Evolutionary conservation across 2,797 vertebrate species (phyloP).

Genomic region (Pygocentrus nattereri): DNA sequence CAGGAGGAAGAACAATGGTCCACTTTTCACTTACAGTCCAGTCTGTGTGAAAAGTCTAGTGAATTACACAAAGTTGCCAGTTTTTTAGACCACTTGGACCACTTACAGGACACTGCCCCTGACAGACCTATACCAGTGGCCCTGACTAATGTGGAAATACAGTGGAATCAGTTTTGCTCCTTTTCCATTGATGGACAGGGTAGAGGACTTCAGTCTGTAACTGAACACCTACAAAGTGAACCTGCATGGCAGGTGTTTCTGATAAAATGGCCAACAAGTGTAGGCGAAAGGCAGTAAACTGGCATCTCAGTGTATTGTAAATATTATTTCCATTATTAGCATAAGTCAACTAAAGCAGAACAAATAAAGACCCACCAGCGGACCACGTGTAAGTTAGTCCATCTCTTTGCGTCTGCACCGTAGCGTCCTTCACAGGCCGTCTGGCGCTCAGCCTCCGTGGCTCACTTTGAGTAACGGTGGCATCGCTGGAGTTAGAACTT

Average conservation of each 20-base stretch:
- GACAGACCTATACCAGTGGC: no score
- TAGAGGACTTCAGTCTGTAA: no score
- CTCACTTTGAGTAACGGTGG: constrained; percentile 21
- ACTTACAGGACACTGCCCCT: background rate
- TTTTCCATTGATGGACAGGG: no score
- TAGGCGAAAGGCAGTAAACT: background rate
- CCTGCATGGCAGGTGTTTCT: no score
- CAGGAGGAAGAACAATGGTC: background rate
- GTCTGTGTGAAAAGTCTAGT: background rate
- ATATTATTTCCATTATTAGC: no score
- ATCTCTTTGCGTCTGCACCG: constrained; percentile 79
- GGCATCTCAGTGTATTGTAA: background rate
- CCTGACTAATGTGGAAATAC: no score
- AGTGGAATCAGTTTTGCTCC: no score
- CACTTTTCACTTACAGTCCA: background rate
- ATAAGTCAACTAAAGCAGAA: background rate
- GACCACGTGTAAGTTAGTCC: constrained; percentile 64
- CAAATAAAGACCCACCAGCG: constrained; percentile 70
- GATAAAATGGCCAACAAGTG: no score
- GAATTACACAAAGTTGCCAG: background rate
- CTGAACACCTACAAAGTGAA: no score
- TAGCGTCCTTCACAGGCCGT: constrained; percentile 73
- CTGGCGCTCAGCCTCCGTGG: background rate
- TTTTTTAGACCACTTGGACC: background rate
- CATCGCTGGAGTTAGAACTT: constrained; percentile 43